phyloP scores from a whole-genome alignment of 2,888 invertebrate species.

The Philaethria dido region DNA sequence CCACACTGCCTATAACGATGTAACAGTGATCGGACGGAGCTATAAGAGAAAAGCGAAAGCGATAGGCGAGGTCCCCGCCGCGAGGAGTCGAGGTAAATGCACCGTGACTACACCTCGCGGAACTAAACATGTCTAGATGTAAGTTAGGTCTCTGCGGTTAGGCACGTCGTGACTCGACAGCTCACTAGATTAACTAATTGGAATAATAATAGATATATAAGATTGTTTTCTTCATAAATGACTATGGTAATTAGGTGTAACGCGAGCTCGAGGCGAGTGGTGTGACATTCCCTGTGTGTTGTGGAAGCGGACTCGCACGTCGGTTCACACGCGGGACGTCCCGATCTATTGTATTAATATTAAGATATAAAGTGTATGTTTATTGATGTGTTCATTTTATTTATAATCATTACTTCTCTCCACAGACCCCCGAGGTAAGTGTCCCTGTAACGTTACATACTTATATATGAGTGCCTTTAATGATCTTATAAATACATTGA shows the following conservation, averaged over 20 bases:
- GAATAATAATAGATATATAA: constrained; percentile 49
- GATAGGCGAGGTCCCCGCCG: constrained; percentile 61
- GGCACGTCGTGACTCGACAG: constrained; percentile 47
- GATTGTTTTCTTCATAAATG: constrained; percentile 59
- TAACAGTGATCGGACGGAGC: constrained; percentile 71
- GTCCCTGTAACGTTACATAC: constrained; percentile 53
- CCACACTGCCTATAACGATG: constrained; percentile 78
- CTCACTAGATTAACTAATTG: constrained; percentile 49
- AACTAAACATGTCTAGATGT: constrained; percentile 49
- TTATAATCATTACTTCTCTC: constrained; percentile 77
- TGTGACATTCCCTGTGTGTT: constrained; percentile 73
- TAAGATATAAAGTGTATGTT: constrained; percentile 84
- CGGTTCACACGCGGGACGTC: constrained; percentile 59
- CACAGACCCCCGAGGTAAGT: constrained; percentile 78
- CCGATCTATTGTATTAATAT: constrained; percentile 74
- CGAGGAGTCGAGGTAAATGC: constrained; percentile 78
- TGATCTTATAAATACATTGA: constrained; percentile 2
- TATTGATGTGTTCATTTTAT: constrained; percentile 83
- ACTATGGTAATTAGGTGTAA: constrained; percentile 54
- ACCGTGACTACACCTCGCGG: too few relatives aligned
- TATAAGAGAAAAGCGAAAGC: constrained; percentile 59
- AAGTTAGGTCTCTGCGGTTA: constrained; percentile 50
- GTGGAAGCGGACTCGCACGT: constrained; percentile 41
- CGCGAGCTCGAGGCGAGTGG: constrained; percentile 63
- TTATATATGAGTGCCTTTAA: too few relatives aligned